Conservation (phyloP, 2,888 invertebrate species). For the Smittia aterrima region DNA sequence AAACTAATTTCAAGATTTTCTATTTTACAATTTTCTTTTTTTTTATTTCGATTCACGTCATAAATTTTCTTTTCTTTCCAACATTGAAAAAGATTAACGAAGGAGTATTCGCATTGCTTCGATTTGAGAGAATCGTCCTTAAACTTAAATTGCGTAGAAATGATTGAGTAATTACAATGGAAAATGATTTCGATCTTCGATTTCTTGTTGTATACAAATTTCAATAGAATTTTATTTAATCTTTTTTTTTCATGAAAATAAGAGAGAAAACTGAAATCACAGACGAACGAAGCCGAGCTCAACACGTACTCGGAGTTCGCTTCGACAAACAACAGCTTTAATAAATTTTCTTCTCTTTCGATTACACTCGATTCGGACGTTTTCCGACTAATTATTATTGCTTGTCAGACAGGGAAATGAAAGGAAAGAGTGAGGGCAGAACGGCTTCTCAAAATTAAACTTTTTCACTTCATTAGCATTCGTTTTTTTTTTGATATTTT, state of each 20-base stretch:
- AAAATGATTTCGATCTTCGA: not conserved
- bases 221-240: not conserved
- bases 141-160: slow-evolving; percentile 1
- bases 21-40: not conserved
- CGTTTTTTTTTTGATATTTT: slow-evolving; percentile 4
- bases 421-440: not conserved
- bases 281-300: not conserved
- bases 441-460: not conserved
- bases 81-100: not conserved
- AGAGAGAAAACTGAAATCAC: slow-evolving; percentile 21
- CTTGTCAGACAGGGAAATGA: slow-evolving; percentile 8
- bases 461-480: not conserved
- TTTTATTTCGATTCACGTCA: not conserved
- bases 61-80: not conserved
- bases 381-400: not conserved
- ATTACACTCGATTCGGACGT: not conserved
- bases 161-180: slow-evolving; percentile 5
- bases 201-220: not conserved
- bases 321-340: not conserved
- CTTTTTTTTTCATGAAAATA: not conserved
- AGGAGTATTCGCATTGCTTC: not conserved
- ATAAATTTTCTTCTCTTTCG: slow-evolving; percentile 23
- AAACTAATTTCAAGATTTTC: not conserved
- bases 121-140: not conserved
- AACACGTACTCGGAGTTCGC: not conserved